phyloP scores from a whole-genome alignment of 2,797 vertebrate species.

The Ctenosaura bakeri region DNA sequence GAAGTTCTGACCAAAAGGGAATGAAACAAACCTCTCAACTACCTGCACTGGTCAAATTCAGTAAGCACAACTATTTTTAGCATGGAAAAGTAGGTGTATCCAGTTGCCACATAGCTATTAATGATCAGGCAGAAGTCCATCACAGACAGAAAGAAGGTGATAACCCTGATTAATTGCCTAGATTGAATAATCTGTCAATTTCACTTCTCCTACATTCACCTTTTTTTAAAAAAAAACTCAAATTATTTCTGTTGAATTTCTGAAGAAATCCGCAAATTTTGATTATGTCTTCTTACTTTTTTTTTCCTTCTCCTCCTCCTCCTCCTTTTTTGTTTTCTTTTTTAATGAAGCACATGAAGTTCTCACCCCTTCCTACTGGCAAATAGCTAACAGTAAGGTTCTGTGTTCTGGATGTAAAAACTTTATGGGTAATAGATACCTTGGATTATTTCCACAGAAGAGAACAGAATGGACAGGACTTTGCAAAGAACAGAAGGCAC shows the following conservation, averaged over 20 bases:
- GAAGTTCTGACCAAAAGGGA: background rate
- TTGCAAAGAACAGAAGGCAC: background rate
- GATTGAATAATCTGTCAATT: background rate
- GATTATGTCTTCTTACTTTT: background rate
- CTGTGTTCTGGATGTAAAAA: too few relatives aligned
- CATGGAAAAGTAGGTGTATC: background rate
- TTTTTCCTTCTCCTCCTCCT: too few relatives aligned
- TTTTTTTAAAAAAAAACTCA: background rate
- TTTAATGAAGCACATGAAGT: background rate
- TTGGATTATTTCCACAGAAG: background rate
- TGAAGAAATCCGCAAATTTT: background rate
- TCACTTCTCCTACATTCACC: background rate
- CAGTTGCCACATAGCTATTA: background rate
- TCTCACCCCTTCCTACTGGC: background rate
- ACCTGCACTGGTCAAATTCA: background rate
- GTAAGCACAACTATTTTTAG: background rate
- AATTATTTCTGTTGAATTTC: background rate
- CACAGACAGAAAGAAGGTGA: too few relatives aligned
- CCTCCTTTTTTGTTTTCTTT: too few relatives aligned
- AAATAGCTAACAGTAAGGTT: background rate
- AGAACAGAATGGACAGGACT: background rate
- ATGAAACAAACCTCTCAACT: background rate
- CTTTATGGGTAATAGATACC: background rate
- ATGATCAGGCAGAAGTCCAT: too few relatives aligned
- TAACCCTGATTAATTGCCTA: background rate